Conservation (phyloP, 2,888 invertebrate genomes). For the Prenolepis imparis region DNA sequence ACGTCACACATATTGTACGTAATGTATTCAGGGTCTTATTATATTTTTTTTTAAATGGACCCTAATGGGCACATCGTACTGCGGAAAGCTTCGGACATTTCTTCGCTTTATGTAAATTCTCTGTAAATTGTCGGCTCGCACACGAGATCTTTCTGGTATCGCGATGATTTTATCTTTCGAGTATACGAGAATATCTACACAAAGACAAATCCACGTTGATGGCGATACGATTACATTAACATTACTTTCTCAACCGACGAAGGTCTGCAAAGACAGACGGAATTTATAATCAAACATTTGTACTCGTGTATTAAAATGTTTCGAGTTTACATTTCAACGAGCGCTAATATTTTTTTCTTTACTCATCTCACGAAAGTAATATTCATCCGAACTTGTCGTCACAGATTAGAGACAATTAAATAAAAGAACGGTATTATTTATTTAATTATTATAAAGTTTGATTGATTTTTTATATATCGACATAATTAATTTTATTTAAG, state of each 20-base stretch:
- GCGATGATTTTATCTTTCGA: constrained; percentile 65
- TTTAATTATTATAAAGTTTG: neutral
- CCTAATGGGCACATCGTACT: no score
- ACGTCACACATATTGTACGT: no score
- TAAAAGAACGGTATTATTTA: no score
- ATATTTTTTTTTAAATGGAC: no score
- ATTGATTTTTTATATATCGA: neutral
- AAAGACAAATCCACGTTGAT: constrained; percentile 59
- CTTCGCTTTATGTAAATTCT: constrained; percentile 77
- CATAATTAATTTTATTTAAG: neutral
- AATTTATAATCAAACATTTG: constrained; percentile 39
- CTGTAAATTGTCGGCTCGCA: constrained; percentile 77
- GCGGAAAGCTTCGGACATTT: no score
- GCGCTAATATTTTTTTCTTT: constrained; percentile 14
- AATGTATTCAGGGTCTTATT: no score
- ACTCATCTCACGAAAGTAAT: neutral
- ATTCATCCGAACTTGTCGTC: neutral
- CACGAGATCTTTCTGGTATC: constrained; percentile 65
- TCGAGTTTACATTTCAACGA: constrained; percentile 13
- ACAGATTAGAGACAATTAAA: neutral
- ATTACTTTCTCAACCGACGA: neutral
- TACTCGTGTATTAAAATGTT: constrained; percentile 27
- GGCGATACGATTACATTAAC: constrained; percentile 67
- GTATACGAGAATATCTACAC: constrained; percentile 53
- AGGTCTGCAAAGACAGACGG: neutral